phyloP scores from a whole-genome alignment of 2,113 vertebrate genomes.

The Lepus europaeus region DNA sequence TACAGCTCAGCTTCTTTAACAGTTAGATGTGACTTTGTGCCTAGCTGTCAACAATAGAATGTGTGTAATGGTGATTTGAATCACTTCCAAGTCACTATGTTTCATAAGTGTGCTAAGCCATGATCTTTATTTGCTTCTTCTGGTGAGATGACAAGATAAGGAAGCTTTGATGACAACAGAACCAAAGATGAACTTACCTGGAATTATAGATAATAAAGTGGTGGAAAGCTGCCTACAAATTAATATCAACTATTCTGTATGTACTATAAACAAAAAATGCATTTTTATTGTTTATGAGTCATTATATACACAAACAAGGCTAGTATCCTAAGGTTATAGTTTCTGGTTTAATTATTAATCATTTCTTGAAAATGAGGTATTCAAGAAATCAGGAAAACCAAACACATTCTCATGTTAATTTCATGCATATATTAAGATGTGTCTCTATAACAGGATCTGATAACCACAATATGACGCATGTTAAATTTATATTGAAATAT shows the following conservation, averaged over 20 bases:
- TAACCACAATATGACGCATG: not conserved
- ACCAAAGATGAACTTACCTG: not conserved
- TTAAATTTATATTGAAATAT: not conserved
- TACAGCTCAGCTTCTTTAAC: not conserved
- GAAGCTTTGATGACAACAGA: not conserved
- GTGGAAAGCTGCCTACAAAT: not conserved
- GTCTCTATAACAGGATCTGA: not conserved
- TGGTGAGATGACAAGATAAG: not conserved
- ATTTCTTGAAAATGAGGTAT: not conserved
- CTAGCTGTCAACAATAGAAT: not conserved
- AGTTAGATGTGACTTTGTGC: not conserved
- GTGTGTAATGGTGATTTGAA: not conserved
- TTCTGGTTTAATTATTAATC: not conserved
- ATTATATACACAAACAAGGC: not conserved
- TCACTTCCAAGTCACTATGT: not conserved
- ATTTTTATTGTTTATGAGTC: not conserved
- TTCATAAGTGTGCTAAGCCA: not conserved
- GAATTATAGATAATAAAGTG: not conserved
- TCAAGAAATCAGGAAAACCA: constrained; percentile 8
- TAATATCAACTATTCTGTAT: not conserved
- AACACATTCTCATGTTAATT: not conserved
- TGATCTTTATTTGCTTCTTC: not conserved
- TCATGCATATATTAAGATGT: not conserved
- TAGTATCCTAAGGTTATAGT: not conserved
- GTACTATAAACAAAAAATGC: not conserved